A percentile compares a stretch with the other conserved stretches of the same genome.
Conservation (phyloP, 2,797 vertebrate genomes). For the Monodelphis domestica region DNA sequence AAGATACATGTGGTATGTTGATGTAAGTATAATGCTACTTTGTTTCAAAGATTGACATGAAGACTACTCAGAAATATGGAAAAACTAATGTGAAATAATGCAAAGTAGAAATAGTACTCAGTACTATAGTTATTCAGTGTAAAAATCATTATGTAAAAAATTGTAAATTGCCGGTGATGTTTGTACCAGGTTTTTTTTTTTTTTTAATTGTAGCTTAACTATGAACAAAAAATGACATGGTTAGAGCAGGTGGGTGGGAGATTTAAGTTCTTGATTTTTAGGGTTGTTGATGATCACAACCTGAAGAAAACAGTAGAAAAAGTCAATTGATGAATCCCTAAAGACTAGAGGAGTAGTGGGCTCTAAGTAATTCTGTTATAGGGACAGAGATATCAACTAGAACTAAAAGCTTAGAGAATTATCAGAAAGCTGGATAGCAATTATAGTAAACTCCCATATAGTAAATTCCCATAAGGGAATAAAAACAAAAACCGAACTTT, state of each 20-base stretch:
- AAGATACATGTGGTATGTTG: background rate
- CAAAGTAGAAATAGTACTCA: background rate
- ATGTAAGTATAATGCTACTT: background rate
- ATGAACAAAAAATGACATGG: background rate
- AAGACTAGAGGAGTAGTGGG: background rate
- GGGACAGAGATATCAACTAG: background rate
- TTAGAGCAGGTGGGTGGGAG: background rate
- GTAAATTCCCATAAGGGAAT: background rate
- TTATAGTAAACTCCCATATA: background rate
- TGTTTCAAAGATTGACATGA: background rate
- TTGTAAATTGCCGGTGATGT: background rate
- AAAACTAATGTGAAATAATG: background rate
- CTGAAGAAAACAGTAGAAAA: slow-evolving; percentile 6
- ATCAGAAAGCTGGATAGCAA: background rate
- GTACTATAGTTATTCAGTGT: background rate
- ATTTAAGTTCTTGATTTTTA: slow-evolving; percentile 10
- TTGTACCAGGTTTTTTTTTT: background rate
- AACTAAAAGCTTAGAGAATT: background rate
- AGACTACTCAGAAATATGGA: background rate
- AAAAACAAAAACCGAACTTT: background rate
- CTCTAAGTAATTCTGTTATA: slow-evolving; percentile 12
- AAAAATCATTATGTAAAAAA: background rate
- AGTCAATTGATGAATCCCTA: background rate
- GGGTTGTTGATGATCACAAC: background rate
- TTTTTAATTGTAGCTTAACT: background rate